Conservation (phyloP, 92 coral and sea anemone genomes). For the Zoanthus sociatus region DNA sequence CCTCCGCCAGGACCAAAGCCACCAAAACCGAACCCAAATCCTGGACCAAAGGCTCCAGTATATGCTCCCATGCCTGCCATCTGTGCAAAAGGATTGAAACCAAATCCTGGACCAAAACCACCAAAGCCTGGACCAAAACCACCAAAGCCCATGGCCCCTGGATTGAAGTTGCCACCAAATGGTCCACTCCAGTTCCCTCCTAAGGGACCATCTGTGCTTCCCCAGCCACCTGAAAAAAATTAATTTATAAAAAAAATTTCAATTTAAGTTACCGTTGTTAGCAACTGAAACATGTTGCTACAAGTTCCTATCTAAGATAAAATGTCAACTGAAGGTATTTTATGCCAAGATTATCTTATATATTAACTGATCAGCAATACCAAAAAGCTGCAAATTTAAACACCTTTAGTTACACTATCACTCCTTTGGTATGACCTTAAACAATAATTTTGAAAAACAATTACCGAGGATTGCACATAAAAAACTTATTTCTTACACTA, state of each 20-base stretch:
- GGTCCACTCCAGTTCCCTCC: conserved; percentile 29
- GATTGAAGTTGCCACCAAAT: conserved; percentile 40
- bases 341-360: too few relatives aligned
- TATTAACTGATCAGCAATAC: too few relatives aligned
- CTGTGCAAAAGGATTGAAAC: conserved; percentile 33
- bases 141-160: conserved; percentile 47
- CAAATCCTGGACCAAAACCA: conserved; percentile 31
- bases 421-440: too few relatives aligned
- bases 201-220: background rate
- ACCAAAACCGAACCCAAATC: conserved; percentile 36
- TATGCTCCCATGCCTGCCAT: conserved; percentile 47
- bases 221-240: conserved; percentile 24
- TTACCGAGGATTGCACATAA: too few relatives aligned
- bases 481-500: too few relatives aligned
- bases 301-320: too few relatives aligned
- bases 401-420: too few relatives aligned
- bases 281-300: too few relatives aligned
- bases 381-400: too few relatives aligned
- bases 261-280: background rate
- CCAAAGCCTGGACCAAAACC: conserved; percentile 37
- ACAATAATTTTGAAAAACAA: too few relatives aligned
- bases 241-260: background rate
- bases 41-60: conserved; percentile 14
- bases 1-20: conserved; percentile 40
- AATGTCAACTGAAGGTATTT: too few relatives aligned